Conservation (phyloP, 2,113 vertebrate genomes). For the Sigmodon hispidus region DNA sequence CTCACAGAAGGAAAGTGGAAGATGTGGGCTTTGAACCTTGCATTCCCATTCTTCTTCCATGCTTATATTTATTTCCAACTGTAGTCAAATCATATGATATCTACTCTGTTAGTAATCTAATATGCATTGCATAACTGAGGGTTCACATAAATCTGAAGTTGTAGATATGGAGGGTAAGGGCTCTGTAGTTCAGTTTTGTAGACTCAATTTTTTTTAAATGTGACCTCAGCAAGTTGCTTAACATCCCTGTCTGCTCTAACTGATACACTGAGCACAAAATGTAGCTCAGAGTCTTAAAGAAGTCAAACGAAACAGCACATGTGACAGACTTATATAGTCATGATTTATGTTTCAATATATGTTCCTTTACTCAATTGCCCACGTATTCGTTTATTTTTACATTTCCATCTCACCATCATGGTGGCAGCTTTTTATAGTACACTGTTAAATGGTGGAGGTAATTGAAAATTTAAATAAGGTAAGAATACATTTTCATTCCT, state of each 20-base stretch:
- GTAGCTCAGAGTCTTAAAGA: neutral
- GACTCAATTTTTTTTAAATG: constrained; percentile 16
- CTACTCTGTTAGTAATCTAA: neutral
- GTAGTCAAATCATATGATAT: neutral
- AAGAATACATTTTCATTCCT: neutral
- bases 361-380: neutral
- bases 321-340: neutral
- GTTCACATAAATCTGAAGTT: neutral
- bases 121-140: neutral
- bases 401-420: neutral
- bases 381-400: neutral
- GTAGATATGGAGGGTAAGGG: neutral
- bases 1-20: neutral
- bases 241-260: neutral
- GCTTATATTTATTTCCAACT: neutral
- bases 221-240: neutral
- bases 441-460: neutral
- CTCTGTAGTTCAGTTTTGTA: constrained; percentile 10
- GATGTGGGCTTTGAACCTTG: neutral
- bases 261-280: neutral
- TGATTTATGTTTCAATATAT: neutral
- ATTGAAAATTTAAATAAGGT: neutral
- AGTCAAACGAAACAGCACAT: neutral
- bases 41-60: neutral
- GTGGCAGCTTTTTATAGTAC: neutral